These are phyloP conservation scores for Callinectes sapidus DNA, from an alignment of 2,888 invertebrate genomes.

Conservation along the genomic window DNA sequence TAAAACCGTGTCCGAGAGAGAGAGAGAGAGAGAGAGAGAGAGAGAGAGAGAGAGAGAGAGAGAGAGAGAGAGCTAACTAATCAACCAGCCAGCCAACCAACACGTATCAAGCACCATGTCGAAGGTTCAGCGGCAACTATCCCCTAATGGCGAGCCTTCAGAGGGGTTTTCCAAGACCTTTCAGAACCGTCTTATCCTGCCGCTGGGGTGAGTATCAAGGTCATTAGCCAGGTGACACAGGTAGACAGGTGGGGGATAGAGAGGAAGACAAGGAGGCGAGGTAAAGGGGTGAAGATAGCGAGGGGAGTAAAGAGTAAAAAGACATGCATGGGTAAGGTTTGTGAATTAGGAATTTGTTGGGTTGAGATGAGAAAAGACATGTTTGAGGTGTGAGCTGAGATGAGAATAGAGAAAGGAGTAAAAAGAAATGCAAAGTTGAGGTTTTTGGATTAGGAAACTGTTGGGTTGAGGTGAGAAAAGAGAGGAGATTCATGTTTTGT, in stretches of 20 bases:
- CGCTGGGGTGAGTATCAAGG: slow-evolving; percentile 53
- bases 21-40: neutral
- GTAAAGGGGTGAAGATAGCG: neutral
- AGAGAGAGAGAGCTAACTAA: neutral
- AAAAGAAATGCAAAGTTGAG: too few relatives aligned
- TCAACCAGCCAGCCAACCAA: too few relatives aligned
- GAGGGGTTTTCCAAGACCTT: slow-evolving; percentile 61
- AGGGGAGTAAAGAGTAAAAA: too few relatives aligned
- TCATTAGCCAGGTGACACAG: neutral
- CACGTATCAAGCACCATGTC: slow-evolving; percentile 41
- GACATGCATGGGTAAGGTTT: too few relatives aligned
- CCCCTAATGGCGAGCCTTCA: slow-evolving; percentile 53
- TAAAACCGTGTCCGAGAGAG: neutral
- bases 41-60: neutral
- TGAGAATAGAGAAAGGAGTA: neutral
- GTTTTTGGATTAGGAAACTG: too few relatives aligned
- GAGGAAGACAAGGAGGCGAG: neutral
- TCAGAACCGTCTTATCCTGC: slow-evolving; percentile 61
- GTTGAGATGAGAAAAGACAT: too few relatives aligned
- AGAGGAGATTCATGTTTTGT: too few relatives aligned
- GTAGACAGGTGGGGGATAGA: neutral
- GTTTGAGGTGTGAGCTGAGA: neutral
- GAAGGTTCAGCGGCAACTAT: slow-evolving; percentile 59
- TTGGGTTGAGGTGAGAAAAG: too few relatives aligned
- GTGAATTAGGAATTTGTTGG: too few relatives aligned